Conservation (phyloP, 2,888 invertebrate species). For the Chymomyza caudatula region DNA sequence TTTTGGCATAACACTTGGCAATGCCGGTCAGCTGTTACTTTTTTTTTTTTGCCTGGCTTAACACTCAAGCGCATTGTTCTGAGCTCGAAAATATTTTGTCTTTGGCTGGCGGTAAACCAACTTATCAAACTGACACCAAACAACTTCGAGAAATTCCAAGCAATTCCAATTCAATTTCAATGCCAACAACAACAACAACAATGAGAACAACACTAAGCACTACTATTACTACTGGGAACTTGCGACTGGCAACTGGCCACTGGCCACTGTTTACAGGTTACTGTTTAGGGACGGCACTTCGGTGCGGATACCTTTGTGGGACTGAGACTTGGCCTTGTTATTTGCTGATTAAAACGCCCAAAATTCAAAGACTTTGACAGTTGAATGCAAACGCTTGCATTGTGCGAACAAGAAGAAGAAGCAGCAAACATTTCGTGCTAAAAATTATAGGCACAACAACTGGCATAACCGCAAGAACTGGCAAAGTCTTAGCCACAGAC, state of each 20-base stretch:
- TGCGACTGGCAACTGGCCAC: not conserved
- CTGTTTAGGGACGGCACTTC: too few relatives aligned
- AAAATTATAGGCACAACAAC: conserved; percentile 63
- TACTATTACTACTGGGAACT: not conserved
- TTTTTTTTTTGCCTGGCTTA: not conserved
- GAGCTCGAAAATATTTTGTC: conserved; percentile 22
- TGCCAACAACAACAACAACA: conserved; percentile 23
- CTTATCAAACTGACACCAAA: conserved; percentile 77
- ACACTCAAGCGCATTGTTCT: conserved; percentile 54
- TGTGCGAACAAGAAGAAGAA: not conserved
- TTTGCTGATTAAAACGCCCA: conserved; percentile 55
- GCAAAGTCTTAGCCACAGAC: conserved; percentile 11
- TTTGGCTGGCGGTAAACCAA: conserved; percentile 35
- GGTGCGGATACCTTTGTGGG: not conserved
- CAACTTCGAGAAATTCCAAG: conserved; percentile 75
- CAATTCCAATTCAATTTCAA: conserved; percentile 64
- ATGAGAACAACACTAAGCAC: not conserved
- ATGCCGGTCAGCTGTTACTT: not conserved
- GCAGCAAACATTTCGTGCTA: conserved; percentile 44
- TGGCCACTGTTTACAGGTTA: not conserved
- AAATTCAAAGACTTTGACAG: conserved; percentile 37
- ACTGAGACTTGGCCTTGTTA: conserved; percentile 23
- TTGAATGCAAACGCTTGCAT: conserved; percentile 31
- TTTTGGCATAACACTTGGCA: not conserved
- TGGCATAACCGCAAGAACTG: conserved; percentile 55